Evolutionary conservation across 2,888 invertebrate species (phyloP).

Genomic region (Philereme transversata): DNA sequence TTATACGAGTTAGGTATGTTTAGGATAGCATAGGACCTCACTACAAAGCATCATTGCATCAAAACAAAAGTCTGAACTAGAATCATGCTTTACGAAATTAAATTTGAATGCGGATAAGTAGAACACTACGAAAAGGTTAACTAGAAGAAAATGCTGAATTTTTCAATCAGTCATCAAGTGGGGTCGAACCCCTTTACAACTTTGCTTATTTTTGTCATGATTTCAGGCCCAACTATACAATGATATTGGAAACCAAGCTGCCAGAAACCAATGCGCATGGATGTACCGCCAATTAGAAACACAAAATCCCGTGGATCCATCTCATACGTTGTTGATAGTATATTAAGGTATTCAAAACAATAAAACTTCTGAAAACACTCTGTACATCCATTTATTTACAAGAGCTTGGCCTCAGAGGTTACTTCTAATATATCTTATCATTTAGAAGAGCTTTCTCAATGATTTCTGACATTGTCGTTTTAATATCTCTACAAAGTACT

Average conservation of each 20-base stretch:
- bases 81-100: too few relatives aligned
- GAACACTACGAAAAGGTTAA: too few relatives aligned
- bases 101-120: too few relatives aligned
- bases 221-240: conserved; percentile 89
- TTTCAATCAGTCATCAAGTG: too few relatives aligned
- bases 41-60: too few relatives aligned
- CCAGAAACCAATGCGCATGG: conserved; percentile 92
- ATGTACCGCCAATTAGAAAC: conserved; percentile 91
- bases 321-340: conserved; percentile 79
- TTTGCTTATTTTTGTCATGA: background rate
- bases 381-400: conserved; percentile 26
- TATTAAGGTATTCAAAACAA: conserved; percentile 38
- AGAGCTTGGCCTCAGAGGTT: background rate
- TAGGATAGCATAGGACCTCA: too few relatives aligned
- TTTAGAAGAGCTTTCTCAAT: conserved; percentile 87
- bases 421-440: conserved; percentile 84
- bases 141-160: too few relatives aligned
- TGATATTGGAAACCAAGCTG: conserved; percentile 87
- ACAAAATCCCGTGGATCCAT: conserved; percentile 86
- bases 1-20: background rate
- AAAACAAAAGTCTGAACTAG: too few relatives aligned
- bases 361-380: conserved; percentile 14
- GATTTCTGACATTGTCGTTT: conserved; percentile 84
- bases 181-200: too few relatives aligned
- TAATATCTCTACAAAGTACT: conserved; percentile 78